Conservation (phyloP, 2,888 invertebrate genomes). For the Phytoseiulus persimilis region DNA sequence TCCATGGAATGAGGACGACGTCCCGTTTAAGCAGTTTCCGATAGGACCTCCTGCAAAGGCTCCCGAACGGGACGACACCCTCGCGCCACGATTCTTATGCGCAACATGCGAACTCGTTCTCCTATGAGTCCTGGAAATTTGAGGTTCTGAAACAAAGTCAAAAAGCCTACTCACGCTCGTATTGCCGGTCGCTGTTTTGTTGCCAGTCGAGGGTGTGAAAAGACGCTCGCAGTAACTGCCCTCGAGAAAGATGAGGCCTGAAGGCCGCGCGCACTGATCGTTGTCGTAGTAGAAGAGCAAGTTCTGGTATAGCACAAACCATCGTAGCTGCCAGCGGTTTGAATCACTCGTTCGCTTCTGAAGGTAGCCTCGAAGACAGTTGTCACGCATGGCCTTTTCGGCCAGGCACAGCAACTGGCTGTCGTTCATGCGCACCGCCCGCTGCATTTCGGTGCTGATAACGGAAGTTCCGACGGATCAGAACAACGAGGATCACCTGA, state of each 20-base stretch:
- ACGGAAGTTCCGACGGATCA: constrained; percentile 30
- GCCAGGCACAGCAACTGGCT: constrained; percentile 73
- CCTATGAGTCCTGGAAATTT: background rate
- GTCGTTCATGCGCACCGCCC: constrained; percentile 73
- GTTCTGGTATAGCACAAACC: constrained; percentile 62
- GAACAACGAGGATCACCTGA: constrained; percentile 37
- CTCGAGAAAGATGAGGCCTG: constrained; percentile 74
- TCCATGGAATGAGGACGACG: too few relatives aligned
- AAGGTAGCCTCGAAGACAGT: constrained; percentile 70
- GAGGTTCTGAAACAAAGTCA: background rate
- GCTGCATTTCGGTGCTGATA: constrained; percentile 59
- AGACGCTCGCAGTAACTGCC: constrained; percentile 77
- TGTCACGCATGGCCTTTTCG: constrained; percentile 74
- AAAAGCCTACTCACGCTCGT: constrained; percentile 43
- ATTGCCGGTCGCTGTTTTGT: constrained; percentile 42
- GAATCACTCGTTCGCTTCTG: constrained; percentile 76
- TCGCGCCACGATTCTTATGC: too few relatives aligned
- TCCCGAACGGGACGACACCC: too few relatives aligned
- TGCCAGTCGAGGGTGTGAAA: constrained; percentile 51
- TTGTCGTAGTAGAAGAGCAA: constrained; percentile 82
- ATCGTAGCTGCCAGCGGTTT: constrained; percentile 69
- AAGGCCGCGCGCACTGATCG: constrained; percentile 65
- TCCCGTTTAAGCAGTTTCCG: too few relatives aligned
- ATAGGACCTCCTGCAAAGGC: too few relatives aligned
- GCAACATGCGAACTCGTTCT: background rate